Base-by-base conservation (phyloP, 1,140 invertebrate genomes). In the Nymphalis io region DNA sequence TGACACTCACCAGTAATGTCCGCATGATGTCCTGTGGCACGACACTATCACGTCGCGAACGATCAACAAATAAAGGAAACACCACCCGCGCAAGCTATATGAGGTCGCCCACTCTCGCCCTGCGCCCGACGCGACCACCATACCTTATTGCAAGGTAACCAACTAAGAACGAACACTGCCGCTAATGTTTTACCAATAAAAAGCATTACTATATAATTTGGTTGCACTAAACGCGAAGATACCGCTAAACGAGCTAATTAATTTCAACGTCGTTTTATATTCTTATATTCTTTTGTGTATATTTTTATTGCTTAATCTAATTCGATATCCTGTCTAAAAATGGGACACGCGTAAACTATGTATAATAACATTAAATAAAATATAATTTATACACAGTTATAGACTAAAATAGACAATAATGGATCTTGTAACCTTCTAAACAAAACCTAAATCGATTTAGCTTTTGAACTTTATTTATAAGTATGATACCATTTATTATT, bases 51-150 rank as follows among this genome's bases (percentile, higher is more conserved):
- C 87, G 81, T 78, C 74, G 75, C 83, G 81, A 61, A 87, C 87
- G 75, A 89, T 72, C 78, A 85, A 88, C 87, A 91, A 91, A 91
- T 91, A 91, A 89, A 89, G 87, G 87, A 89, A 82, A 76, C 78
- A 71, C 76, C 82, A 83, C 84, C 85, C 80, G 87, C 87, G 79
- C 87, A 78, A 73, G 84, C 84, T 91, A 87, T 91, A 89, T 86
- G 89, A 89, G 87, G 85, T 82, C 83, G 87, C 87, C 89, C 89
- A 84, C 87, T 89, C 89, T 89, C 85, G 86, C 85, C 86, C 81
- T 81, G 81, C 79, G 72, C 78, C 74, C 62, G 79, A 85, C 87
- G 84, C 85, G 85, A 85, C 83, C 79, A 83, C 87, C 87, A 88
- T 89, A 88, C 85, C 66, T 84, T 86, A 89, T 82, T 87, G 85